Base-by-base conservation (phyloP, 2,113 vertebrate species). In the Sapajus apella region DNA sequence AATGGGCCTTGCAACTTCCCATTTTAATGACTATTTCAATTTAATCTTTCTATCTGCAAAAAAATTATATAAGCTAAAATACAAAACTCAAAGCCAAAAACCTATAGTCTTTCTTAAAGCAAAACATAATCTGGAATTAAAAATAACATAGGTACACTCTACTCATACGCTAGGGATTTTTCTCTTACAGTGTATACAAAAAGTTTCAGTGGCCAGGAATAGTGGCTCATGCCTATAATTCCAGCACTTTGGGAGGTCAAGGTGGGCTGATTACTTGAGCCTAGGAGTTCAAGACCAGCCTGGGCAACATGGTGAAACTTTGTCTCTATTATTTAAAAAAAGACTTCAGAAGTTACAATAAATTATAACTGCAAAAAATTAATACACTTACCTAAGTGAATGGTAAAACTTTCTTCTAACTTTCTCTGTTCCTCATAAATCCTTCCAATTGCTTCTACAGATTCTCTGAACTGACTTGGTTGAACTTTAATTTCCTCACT, bases 331-430 rank as follows among this genome's bases (percentile, higher is more conserved):
- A 64, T 32, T 64, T 14, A 30, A 73, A 86, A 43, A 23, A 86
- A 61, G 50, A 25, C 55, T 80, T 81, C 56, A 45, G 4, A 77
- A 77, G 58, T 35, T 73, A 75, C 0, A 82, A 73, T 68, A 88
- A 35, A 64, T 64, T 61, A 40, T 21, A 5, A 90, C 5, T 56
- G 4, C 6, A 61, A 72, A 86, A 82, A 47, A 50, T 58, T 23
- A 75, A 83, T 23, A 61, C 30, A 95, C 98, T 98, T 98, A 99
- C 99, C 99, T 96, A 99, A 98, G 97, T 99, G 99, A 96, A 99
- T 99, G 82, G 99, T 99, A 98, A 99, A 99, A 95, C 99, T 99
- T 98, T 99, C 99, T 98, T 99, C 99, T 98, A 99, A 98, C 96
- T 99, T 99, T 83, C 99, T 99, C 95, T 99, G 99, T 90, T 99